Evolutionary conservation across 1,140 invertebrate species (phyloP).

Genomic region (Hyles euphorbiae): DNA sequence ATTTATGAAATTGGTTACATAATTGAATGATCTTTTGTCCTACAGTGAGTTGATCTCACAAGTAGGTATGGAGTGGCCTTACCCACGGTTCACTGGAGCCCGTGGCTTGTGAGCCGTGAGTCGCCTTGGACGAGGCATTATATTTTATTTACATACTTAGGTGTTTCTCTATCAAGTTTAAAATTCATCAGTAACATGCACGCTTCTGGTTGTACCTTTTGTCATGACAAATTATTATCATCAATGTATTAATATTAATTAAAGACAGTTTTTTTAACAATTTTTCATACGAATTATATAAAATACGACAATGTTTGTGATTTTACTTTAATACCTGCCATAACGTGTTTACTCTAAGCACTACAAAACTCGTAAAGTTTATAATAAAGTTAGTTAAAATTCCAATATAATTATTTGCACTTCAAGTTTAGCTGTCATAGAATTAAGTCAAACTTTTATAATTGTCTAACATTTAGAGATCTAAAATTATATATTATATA

Average conservation of each 20-base stretch:
- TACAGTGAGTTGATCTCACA: too few relatives aligned
- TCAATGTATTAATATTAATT: conserved; percentile 54
- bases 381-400: too few relatives aligned
- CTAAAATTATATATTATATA: too few relatives aligned
- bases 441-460: too few relatives aligned
- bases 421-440: too few relatives aligned
- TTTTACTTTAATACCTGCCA: conserved; percentile 22
- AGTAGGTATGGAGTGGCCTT: too few relatives aligned
- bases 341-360: too few relatives aligned
- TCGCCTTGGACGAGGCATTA: conserved; percentile 24
- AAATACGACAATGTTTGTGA: conserved; percentile 43
- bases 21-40: background rate
- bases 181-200: conserved; percentile 18
- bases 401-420: too few relatives aligned
- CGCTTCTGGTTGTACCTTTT: conserved; percentile 45
- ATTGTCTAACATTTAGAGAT: too few relatives aligned
- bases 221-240: conserved; percentile 50
- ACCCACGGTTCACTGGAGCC: conserved; percentile 2
- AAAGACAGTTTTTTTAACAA: conserved; percentile 68
- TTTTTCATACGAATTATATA: conserved; percentile 70
- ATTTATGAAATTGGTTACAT: background rate
- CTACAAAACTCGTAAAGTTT: too few relatives aligned
- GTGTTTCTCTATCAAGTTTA: background rate
- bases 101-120: background rate
- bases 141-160: conserved; percentile 22